Base-by-base conservation (phyloP, 1,140 invertebrate species). In the Anadara kagoshimensis region DNA sequence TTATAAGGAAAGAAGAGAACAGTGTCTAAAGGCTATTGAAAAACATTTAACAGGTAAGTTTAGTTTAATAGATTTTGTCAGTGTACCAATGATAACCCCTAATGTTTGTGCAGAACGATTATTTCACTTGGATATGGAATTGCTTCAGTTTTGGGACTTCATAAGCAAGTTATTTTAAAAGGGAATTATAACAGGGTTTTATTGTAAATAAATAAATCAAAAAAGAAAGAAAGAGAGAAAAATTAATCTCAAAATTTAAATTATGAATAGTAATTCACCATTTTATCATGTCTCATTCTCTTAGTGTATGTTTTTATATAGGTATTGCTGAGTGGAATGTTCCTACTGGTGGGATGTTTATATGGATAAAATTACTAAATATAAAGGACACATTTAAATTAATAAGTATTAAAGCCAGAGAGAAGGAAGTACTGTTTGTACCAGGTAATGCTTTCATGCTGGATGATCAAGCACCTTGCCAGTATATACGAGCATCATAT, bases 271-370 rank as follows among this genome's bases (percentile, higher is more conserved):
- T n/a, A n/a, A n/a, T n/a, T n/a, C n/a, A n/a, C n/a, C n/a, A n/a
- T n/a, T n/a, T n/a, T n/a, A n/a, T n/a, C n/a, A n/a, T n/a, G n/a
- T n/a, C n/a, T n/a, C n/a, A n/a, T n/a, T n/a, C n/a, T n/a, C n/a
- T n/a, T n/a, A n/a, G n/a, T n/a, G 24, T n/a, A 36, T 36, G 2
- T 36, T 7, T 12, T n/a, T 69, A 8, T 49, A 65, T 83, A 91
- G 92, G 91, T 45, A 84, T 95, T 1, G 94, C 91, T 5, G 92
- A 94, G 51, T 95, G 94, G 91, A 80, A 87, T 8, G 78, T 91
- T 44, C 94, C 94, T 0, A 85, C 86, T 1, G 94, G 92, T 18
- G 94, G 94, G 1, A 93, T 95, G 90, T 95, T 95, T 87, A 88
- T 95, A 14, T 95, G 94, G 94, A 90, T 95, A 12, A 92, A 93